Evolutionary conservation across 2,113 vertebrate genomes (phyloP).

Genomic region (Axis porcinus): DNA sequence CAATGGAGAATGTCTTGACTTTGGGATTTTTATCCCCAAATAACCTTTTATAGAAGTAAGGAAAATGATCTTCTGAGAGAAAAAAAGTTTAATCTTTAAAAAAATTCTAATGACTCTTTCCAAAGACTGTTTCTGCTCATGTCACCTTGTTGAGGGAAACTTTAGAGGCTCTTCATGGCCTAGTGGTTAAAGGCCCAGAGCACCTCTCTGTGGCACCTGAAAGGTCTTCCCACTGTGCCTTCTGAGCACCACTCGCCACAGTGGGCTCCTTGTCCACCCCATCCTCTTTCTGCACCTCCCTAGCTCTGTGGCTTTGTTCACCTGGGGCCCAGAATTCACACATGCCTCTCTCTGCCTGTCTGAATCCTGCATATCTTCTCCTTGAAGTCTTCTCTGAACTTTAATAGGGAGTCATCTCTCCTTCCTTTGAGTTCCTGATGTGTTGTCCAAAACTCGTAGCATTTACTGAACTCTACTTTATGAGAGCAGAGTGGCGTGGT

Average conservation of each 20-base stretch:
- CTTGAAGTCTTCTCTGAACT: neutral
- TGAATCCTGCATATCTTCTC: neutral
- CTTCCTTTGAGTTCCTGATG: neutral
- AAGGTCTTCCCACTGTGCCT: neutral
- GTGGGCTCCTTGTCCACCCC: neutral
- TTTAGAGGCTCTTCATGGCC: neutral
- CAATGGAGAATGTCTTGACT: neutral
- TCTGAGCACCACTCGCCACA: neutral
- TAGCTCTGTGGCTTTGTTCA: neutral
- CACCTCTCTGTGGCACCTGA: neutral
- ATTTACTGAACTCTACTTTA: neutral
- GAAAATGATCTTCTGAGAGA: neutral
- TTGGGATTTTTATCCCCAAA: neutral
- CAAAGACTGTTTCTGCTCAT: neutral
- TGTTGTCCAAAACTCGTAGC: neutral
- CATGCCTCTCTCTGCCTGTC: neutral
- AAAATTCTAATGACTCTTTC: neutral
- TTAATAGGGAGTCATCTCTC: neutral
- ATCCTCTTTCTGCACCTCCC: no score
- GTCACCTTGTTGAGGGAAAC: neutral
- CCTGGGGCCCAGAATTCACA: neutral
- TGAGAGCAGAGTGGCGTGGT: neutral
- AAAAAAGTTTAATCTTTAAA: neutral
- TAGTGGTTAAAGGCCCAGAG: neutral
- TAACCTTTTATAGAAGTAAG: neutral